These are phyloP conservation scores for Apostichopus californicus DNA, from an alignment of 35 echinoderm and acorn worm species.

Conservation along the genomic window DNA sequence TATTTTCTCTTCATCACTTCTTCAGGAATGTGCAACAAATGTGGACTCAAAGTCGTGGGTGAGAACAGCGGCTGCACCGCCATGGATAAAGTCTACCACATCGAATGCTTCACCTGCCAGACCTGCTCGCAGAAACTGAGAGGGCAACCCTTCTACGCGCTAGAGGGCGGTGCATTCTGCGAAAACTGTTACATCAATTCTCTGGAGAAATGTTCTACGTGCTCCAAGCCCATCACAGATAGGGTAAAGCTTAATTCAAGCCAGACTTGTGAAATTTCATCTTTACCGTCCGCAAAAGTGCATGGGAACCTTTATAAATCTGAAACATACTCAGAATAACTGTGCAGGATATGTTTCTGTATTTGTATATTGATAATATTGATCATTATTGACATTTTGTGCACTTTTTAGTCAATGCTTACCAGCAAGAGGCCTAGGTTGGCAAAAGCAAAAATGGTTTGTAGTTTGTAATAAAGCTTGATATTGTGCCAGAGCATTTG, in stretches of 20 bases:
- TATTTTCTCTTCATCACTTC: not conserved
- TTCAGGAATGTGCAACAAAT: conserved; percentile 86
- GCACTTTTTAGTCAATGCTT: too few species aligned
- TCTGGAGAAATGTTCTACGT: conserved; percentile 95
- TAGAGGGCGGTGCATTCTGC: conserved; percentile 94
- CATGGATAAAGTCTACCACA: conserved; percentile 97
- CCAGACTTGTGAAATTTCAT: too few species aligned
- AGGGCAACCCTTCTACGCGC: conserved; percentile 92
- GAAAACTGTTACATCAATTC: conserved; percentile 95
- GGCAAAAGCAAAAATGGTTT: too few species aligned
- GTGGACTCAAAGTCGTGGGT: conserved; percentile 82
- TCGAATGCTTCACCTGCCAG: conserved; percentile 94
- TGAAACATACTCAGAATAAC: too few species aligned
- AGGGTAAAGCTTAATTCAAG: conserved; percentile 62
- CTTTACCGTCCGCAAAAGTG: too few species aligned
- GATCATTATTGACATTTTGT: too few species aligned
- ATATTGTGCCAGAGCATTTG: too few species aligned
- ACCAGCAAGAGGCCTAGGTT: too few species aligned
- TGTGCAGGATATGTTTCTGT: too few species aligned
- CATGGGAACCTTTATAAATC: too few species aligned
- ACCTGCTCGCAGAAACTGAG: conserved; percentile 84
- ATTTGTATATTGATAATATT: too few species aligned
- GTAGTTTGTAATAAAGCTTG: too few species aligned
- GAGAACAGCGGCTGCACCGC: conserved; percentile 95
- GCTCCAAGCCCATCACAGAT: conserved; percentile 93